Conservation (phyloP, 1,140 invertebrate genomes). For the Drosophila sproati region DNA sequence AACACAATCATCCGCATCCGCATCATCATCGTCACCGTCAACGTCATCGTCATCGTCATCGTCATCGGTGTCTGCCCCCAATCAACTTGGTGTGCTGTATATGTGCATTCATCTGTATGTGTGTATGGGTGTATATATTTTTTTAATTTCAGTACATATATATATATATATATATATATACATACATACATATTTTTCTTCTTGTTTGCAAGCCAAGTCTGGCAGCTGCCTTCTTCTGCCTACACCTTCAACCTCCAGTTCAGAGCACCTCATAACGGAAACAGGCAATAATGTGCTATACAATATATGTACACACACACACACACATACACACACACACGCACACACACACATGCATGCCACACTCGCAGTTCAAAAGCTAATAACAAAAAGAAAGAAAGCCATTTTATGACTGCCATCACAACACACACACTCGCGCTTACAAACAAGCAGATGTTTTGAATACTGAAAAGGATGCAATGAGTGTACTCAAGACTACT, state of each 20-base stretch:
- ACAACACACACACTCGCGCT: not conserved
- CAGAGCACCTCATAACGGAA: slow-evolving; percentile 42
- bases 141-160: slow-evolving; percentile 30
- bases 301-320: not conserved
- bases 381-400: slow-evolving; percentile 12
- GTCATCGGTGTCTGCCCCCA: slow-evolving; percentile 34
- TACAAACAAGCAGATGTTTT: not conserved
- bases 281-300: slow-evolving; percentile 29
- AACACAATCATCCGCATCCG: not conserved
- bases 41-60: slow-evolving; percentile 8
- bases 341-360: too few relatives aligned
- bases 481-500: too few relatives aligned
- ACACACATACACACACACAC: too few relatives aligned
- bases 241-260: slow-evolving; percentile 35
- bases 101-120: slow-evolving; percentile 32
- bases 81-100: slow-evolving; percentile 33
- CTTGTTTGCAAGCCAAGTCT: not conserved
- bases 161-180: not conserved
- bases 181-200: not conserved
- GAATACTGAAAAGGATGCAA: too few relatives aligned
- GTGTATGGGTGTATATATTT: not conserved
- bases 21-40: slow-evolving; percentile 3
- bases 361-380: slow-evolving; percentile 14
- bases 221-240: slow-evolving; percentile 17
- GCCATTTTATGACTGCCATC: not conserved